Base-by-base conservation (phyloP, 1,140 invertebrate genomes). In the Drosophila equinoxialis region DNA sequence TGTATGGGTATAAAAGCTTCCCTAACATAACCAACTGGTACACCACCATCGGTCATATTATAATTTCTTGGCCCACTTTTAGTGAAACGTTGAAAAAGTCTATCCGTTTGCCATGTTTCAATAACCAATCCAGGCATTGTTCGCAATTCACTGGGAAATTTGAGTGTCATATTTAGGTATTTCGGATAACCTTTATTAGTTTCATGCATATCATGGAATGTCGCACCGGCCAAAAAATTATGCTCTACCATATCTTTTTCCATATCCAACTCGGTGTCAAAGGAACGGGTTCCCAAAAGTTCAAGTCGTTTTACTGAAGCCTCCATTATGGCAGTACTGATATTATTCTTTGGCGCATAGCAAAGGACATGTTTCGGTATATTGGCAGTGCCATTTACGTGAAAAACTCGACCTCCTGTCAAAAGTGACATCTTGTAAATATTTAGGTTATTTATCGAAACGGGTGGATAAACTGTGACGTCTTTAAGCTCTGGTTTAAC, bases 1-100 rank as follows among this genome's bases (percentile, higher is more conserved):
- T 95, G 95, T 8, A 95, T 35, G 2, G 93, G 92, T 10, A 95
- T 73, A 81, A 95, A 95, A 3, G 94, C 95, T 81, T 95, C 94
- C 45, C 85, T 79, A 23, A 91, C 74, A 85, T 95, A 95, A 14
- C 94, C 94, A 92, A 79, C 64, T 0, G 87, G 86, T 8, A 73
- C 3, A 6, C 87, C 91, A 6, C 91, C 91, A 71, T 92, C 89
- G 2, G 55, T 5, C 0, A 13, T 11, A 0, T 26, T 6, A 0
- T 17, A 1, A 59, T 91, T 90, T 13, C 91, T 77, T 0, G 91
- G 84, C 1, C 91, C 91, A 0, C 51, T 42, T 1, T 60, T 4
- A 37, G 77, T 77, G 3, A 71, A 61, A 1, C n/a, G 11, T 0
- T 68, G 54, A 64, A 80, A 91, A 3, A 77, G 26, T 1, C 23